Conservation (phyloP, 2,888 invertebrate genomes). For the Meteorus colon region DNA sequence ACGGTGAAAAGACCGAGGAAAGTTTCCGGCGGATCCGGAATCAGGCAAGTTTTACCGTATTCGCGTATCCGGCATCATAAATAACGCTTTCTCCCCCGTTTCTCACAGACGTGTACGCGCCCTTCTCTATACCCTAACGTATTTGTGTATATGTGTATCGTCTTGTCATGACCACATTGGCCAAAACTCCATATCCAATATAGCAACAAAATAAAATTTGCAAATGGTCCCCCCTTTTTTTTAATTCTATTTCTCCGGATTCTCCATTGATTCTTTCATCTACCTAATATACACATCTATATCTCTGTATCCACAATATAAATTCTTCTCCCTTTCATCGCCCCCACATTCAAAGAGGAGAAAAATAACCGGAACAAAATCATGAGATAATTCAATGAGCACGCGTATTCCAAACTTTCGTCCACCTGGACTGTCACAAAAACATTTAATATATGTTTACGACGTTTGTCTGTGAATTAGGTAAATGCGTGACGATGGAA, state of each 20-base stretch:
- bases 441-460: not conserved
- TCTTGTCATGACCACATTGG: slow-evolving; percentile 26
- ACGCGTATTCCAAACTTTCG: not conserved
- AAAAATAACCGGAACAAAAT: not conserved
- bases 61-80: slow-evolving; percentile 72
- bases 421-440: slow-evolving; percentile 18
- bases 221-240: slow-evolving; percentile 42
- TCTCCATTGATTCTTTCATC: not conserved
- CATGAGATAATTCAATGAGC: not conserved
- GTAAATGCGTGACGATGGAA: slow-evolving; percentile 38
- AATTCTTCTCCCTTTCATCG: not conserved
- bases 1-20: slow-evolving; percentile 59
- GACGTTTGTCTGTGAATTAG: slow-evolving; percentile 11
- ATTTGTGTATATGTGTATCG: not conserved
- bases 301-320: not conserved
- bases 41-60: slow-evolving; percentile 72
- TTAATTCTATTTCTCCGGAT: not conserved
- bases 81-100: slow-evolving; percentile 56
- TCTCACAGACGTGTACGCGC: slow-evolving; percentile 22
- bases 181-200: slow-evolving; percentile 51
- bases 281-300: not conserved
- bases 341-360: not conserved
- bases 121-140: slow-evolving; percentile 21
- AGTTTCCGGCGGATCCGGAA: slow-evolving; percentile 70
- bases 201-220: slow-evolving; percentile 51